These are phyloP conservation scores for Epirrita christyi DNA, from an alignment of 2,888 invertebrate species.

Conservation along the genomic window DNA sequence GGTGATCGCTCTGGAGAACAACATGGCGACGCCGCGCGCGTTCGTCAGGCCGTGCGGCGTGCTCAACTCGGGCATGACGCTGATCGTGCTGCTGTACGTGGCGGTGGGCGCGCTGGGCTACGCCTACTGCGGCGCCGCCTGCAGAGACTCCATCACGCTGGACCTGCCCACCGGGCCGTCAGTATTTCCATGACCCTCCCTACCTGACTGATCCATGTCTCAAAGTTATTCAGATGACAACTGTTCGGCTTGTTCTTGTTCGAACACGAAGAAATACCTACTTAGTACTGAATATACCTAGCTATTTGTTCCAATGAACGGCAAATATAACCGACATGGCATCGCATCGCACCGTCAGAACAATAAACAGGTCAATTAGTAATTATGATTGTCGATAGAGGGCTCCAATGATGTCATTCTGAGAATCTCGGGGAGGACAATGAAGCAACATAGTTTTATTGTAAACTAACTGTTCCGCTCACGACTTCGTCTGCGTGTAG, in stretches of 20 bases:
- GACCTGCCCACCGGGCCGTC: conserved; percentile 87
- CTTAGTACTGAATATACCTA: neutral
- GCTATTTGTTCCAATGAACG: neutral
- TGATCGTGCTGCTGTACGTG: conserved; percentile 91
- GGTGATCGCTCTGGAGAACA: conserved; percentile 96
- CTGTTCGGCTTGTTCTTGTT: too few relatives aligned
- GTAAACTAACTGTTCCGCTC: too few relatives aligned
- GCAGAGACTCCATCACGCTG: conserved; percentile 91
- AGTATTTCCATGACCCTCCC: too few relatives aligned
- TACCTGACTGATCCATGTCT: too few relatives aligned
- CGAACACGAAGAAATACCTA: neutral
- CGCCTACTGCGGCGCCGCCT: conserved; percentile 89
- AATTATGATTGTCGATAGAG: conserved; percentile 7
- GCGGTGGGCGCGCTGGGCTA: conserved; percentile 94
- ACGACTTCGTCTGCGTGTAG: too few relatives aligned
- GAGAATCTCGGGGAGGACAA: conserved; percentile 3
- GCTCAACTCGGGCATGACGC: conserved; percentile 91
- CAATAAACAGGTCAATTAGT: conserved; percentile 10
- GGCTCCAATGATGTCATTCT: conserved; percentile 12
- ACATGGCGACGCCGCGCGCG: conserved; percentile 92
- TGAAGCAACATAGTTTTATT: neutral
- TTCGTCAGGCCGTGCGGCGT: conserved; percentile 92
- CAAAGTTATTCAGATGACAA: too few relatives aligned
- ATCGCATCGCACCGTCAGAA: neutral
- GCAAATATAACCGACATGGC: too few relatives aligned